A percentile compares a stretch with the other conserved stretches of the same genome.
Evolutionary conservation across 2,888 invertebrate genomes (phyloP).

Genomic region (Hymenopus coronatus): DNA sequence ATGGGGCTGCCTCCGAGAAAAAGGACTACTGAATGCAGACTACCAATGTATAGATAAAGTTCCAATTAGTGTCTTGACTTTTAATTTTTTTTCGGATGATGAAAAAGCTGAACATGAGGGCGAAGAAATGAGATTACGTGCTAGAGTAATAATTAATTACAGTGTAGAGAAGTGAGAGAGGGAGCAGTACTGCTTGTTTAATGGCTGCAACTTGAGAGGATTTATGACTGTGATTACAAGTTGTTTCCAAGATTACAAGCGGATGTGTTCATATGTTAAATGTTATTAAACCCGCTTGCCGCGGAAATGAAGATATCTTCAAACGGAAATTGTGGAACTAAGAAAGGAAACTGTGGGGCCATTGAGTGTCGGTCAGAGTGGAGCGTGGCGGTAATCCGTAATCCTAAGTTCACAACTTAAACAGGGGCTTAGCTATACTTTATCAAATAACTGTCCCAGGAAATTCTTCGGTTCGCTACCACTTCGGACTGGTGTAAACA

Average conservation of each 20-base stretch:
- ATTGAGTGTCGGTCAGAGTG: not conserved
- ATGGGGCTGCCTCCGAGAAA: no score
- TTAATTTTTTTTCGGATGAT: not conserved
- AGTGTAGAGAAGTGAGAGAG: not conserved
- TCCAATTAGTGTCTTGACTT: not conserved
- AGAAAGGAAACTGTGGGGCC: not conserved
- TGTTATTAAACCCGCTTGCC: not conserved
- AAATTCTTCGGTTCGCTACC: not conserved
- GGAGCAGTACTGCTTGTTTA: not conserved
- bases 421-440: not conserved
- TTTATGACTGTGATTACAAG: not conserved
- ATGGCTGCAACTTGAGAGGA: not conserved
- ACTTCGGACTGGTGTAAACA: not conserved
- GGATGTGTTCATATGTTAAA: constrained; percentile 15
- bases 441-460: not conserved
- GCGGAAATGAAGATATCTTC: constrained; percentile 23
- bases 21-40: not conserved
- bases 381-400: not conserved
- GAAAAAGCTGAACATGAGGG: not conserved
- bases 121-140: not conserved
- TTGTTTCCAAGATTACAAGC: not conserved
- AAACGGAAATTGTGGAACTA: constrained; percentile 23
- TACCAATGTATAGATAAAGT: not conserved
- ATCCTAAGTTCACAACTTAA: not conserved
- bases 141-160: not conserved